Percentiles rank a stretch among this genome's conserved stretches.
Conservation (phyloP, 2,888 invertebrate species). For the Caenorhabditis angaria region DNA sequence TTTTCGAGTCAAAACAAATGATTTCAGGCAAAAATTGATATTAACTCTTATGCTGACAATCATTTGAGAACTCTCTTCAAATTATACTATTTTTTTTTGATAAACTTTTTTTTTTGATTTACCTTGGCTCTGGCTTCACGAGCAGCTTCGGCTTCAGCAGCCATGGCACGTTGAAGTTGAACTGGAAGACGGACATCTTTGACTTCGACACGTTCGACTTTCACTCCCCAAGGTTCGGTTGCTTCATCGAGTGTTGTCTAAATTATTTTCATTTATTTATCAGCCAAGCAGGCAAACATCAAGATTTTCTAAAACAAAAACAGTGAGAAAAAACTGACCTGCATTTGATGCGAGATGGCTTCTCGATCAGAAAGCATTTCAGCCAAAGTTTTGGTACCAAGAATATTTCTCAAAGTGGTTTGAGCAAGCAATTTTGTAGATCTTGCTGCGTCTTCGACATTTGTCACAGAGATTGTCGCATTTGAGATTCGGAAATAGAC, state of each 20-base stretch:
- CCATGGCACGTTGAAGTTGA: conserved; percentile 92
- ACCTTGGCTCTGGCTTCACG: conserved; percentile 80
- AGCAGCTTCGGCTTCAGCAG: conserved; percentile 92
- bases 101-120: not conserved
- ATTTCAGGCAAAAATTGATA: too few species aligned
- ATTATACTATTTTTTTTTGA: not conserved
- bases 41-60: too few species aligned
- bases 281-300: too few species aligned
- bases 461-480: conserved; percentile 84
- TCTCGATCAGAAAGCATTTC: conserved; percentile 96
- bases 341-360: conserved; percentile 80
- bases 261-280: conserved; percentile 8
- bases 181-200: conserved; percentile 87
- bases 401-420: conserved; percentile 72
- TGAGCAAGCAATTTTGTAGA: conserved; percentile 74
- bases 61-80: too few species aligned
- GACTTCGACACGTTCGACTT: conserved; percentile 73
- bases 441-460: conserved; percentile 72
- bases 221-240: conserved; percentile 75
- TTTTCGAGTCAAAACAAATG: too few species aligned
- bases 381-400: conserved; percentile 85
- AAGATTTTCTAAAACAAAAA: too few species aligned
- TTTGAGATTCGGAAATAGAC: conserved; percentile 82
- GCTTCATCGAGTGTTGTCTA: conserved; percentile 74
- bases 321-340: too few species aligned